Evolutionary conservation across 2,888 invertebrate genomes (phyloP), one percentile per base, ranked within the genome.

Genomic region (Oscheius sp.): DNA sequence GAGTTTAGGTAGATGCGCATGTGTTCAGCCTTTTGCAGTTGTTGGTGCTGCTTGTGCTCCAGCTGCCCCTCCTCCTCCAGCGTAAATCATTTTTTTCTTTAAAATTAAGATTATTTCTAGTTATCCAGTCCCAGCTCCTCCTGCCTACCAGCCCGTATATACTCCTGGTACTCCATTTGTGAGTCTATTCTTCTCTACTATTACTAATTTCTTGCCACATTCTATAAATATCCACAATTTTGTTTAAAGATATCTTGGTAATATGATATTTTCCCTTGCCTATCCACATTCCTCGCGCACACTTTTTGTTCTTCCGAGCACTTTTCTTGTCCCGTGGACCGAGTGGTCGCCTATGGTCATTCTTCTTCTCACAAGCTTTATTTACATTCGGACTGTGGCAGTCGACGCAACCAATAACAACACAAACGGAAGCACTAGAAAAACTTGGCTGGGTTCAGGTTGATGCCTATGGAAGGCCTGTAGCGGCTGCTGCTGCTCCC

Each of bases 21-120:
- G 72, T 66, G 66, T 66, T n/a, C 64, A 66, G 66, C 72, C 72
- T 12, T 72, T 66, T 43, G 41, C 56, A 18, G 23, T 41, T 21
- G 56, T 72, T 27, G 72, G 72, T 27, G 27, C 72, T 3, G 21
- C 64, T 5, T 72, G 72, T 46, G 29, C 68, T n/a, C n/a, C n/a
- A n/a, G n/a, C n/a, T 23, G 9, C 29, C n/a, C 18, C 52, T 3
- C n/a, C n/a, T 29, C 18, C 53, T 68, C 3, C 16, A 29, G 23
- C 1, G 25, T n/a, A 49, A 1, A 49, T 6, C 0, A 23, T 27
- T 0, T 35, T 35, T 35, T 12, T 59, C 53, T 18, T 52, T 18
- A n/a, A n/a, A n/a, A n/a, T 13, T 2, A 41, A 35, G 16, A 18
- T 5, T 53, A 55, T 9, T 49, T 72, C 52, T 16, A 21, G 59